Evolutionary conservation across 2,888 invertebrate genomes (phyloP), one percentile per base, ranked within the genome.

Genomic region (Amiota minor): DNA sequence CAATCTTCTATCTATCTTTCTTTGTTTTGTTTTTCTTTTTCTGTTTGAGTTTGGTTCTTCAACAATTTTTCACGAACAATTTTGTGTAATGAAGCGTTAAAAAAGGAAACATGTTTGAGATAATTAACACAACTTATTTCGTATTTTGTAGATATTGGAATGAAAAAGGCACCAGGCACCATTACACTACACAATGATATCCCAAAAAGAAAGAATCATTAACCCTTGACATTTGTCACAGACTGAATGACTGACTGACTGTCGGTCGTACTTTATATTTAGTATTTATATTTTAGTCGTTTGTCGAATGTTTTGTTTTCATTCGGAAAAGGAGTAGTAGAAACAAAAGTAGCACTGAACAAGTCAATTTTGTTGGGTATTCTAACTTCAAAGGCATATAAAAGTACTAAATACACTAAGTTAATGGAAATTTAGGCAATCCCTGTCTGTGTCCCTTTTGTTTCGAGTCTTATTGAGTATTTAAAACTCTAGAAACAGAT

Each of bases 81-180:
- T 65, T 68, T 68, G 50, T 68, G 50, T 68, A 68, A 68, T 68
- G 67, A 68, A 68, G 67, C 67, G 50, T 68, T 35, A 68, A 68
- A 68, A 62, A 68, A 68, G 67, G 67, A 53, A 68, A 68, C 67
- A 50, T 50, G 67, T 68, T 68, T 20, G 67, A 68, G 67, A 68
- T 68, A 68, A 68, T 68, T 68, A 68, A 68, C 67, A 68, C 67
- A 53, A 68, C 50, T 68, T 23, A 68, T 53, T 68, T 50, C n/a
- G 59, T 11, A 59, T 35, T 35, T 35, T 35, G 59, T 20, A 59
- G 59, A 59, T 35, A 35, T 35, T 35, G 35, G 23, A 35, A 35
- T 35, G 35, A 6, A 35, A 35, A 35, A 35, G 35, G 20, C 59
- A 59, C 16, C 59, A 59, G 20, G 6, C 35, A 35, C 6, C 35